A percentile compares a stretch with the other conserved stretches of the same genome.
These are phyloP conservation scores for Enteromius treurensis DNA, from an alignment of 2,797 vertebrate genomes.

Conservation along the genomic window DNA sequence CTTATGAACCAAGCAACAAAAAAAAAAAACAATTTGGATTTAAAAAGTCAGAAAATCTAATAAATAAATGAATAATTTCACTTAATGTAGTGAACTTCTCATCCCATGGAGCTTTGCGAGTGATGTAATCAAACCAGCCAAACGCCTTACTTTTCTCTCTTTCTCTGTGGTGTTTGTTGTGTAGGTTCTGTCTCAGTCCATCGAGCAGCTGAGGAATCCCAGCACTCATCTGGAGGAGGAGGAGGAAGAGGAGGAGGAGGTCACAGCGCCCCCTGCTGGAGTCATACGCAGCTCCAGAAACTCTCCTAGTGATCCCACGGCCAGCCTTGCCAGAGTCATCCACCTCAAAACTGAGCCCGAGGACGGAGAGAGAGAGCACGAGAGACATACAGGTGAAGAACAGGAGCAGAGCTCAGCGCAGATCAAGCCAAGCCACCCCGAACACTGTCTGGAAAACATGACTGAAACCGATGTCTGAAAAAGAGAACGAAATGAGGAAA, in stretches of 20 bases:
- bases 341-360: conserved; percentile 85
- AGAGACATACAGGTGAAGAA: conserved; percentile 22
- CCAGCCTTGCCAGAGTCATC: conserved; percentile 60
- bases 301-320: conserved; percentile 18
- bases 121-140: not conserved
- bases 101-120: not conserved
- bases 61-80: not conserved
- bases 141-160: not conserved
- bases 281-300: conserved; percentile 50
- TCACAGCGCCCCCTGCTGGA: conserved; percentile 64
- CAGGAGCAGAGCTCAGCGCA: conserved; percentile 1
- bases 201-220: conserved; percentile 86
- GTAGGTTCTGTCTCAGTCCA: conserved; percentile 87
- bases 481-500: not conserved
- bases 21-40: not conserved
- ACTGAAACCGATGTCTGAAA: conserved; percentile 59
- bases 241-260: conserved; percentile 67
- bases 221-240: conserved; percentile 80
- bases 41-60: not conserved
- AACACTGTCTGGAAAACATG: conserved; percentile 48
- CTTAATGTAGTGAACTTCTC: not conserved
- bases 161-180: conserved; percentile 54
- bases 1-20: not conserved
- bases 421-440: conserved; percentile 17
- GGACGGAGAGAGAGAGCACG: conserved; percentile 70